Conservation (phyloP, 2,113 vertebrate species). For the Chlamydotis undulata region DNA sequence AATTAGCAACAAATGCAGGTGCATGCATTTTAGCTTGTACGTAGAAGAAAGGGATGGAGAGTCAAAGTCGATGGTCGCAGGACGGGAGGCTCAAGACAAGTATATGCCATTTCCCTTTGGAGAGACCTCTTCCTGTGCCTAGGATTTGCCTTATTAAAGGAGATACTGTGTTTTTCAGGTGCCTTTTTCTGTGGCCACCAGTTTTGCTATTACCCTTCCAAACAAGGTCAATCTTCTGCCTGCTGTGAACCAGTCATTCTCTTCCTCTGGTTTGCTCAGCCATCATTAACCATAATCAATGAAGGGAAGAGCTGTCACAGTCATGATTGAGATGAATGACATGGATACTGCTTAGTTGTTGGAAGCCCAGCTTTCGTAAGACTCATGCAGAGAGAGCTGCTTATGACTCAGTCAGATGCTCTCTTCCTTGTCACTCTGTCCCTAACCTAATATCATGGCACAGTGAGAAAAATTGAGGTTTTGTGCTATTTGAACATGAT, state of each 20-base stretch:
- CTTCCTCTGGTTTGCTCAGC: background rate
- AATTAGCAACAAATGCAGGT: background rate
- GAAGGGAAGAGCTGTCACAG: constrained; percentile 15
- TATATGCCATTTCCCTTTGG: background rate
- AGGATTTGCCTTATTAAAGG: background rate
- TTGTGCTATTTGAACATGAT: background rate
- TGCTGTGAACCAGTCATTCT: background rate
- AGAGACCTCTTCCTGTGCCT: background rate
- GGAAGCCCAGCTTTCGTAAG: background rate
- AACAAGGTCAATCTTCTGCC: background rate
- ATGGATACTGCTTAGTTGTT: background rate
- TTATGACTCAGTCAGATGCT: background rate
- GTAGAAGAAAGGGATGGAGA: background rate
- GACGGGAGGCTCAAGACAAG: background rate
- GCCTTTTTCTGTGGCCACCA: background rate
- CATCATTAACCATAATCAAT: constrained; percentile 1
- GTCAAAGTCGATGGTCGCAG: background rate
- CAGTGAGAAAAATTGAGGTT: background rate
- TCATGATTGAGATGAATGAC: constrained; percentile 21
- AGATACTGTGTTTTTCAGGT: background rate
- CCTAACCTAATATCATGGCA: background rate
- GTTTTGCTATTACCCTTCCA: background rate
- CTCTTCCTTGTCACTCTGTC: background rate
- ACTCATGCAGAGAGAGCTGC: background rate
- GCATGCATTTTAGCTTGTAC: background rate